These are phyloP conservation scores for Anser brachyrhynchus DNA, from an alignment of 2,113 vertebrate species.

Conservation along the genomic window DNA sequence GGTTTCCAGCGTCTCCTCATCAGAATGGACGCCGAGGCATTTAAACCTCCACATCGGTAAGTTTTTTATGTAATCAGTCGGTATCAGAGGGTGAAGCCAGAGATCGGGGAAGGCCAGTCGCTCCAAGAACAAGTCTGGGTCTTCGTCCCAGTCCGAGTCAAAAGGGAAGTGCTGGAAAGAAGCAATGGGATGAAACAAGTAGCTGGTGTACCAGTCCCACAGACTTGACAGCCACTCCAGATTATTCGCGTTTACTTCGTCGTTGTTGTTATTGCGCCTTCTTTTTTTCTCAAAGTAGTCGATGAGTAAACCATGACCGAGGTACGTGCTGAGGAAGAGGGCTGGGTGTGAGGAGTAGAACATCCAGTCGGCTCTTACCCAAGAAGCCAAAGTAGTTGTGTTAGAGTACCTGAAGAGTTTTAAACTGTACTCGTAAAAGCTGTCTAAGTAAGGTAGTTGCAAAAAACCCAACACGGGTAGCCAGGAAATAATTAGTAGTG, in stretches of 20 bases:
- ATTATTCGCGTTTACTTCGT: constrained; percentile 92
- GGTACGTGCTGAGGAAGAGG: constrained; percentile 94
- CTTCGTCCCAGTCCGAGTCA: constrained; percentile 94
- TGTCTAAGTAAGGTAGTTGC: constrained; percentile 93
- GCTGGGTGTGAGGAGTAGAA: constrained; percentile 98
- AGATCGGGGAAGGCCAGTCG: constrained; percentile 93
- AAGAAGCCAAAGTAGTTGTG: constrained; percentile 92
- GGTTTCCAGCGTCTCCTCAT: constrained; percentile 69
- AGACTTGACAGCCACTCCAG: constrained; percentile 95
- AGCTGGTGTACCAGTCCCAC: constrained; percentile 99
- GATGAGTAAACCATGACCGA: constrained; percentile 92
- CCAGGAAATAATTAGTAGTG: constrained; percentile 95
- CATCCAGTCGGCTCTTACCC: constrained; percentile 95
- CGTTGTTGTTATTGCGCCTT: constrained; percentile 80
- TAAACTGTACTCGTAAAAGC: constrained; percentile 93
- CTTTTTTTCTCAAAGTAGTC: constrained; percentile 98
- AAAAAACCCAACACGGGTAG: constrained; percentile 95
- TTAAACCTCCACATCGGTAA: constrained; percentile 91
- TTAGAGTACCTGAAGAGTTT: constrained; percentile 94
- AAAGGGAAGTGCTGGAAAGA: constrained; percentile 92
- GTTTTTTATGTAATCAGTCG: constrained; percentile 92
- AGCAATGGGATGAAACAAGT: constrained; percentile 91
- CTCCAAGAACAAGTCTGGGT: constrained; percentile 89
- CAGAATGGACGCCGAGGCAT: constrained; percentile 47
- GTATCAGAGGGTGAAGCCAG: constrained; percentile 94